phyloP scores from a whole-genome alignment of 2,888 invertebrate species.

The Hydriomena furcata region DNA sequence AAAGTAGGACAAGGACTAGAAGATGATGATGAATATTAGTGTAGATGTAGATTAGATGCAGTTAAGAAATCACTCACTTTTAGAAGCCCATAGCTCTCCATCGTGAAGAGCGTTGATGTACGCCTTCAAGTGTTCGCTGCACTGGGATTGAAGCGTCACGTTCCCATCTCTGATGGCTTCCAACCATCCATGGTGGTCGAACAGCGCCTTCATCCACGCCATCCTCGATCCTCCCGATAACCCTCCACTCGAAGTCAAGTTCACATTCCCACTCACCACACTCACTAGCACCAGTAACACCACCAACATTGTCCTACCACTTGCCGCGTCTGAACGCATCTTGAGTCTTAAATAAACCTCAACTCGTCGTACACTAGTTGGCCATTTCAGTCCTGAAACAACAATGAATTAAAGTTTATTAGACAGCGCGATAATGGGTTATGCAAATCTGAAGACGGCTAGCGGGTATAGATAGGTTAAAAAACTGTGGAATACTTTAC shows the following conservation, averaged over 20 bases:
- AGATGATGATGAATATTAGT: too few relatives aligned
- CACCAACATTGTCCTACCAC: constrained; percentile 56
- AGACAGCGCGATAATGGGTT: constrained; percentile 9
- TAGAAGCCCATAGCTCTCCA: constrained; percentile 90
- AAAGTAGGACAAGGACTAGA: too few relatives aligned
- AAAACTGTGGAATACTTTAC: neutral
- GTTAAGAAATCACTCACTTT: constrained; percentile 84
- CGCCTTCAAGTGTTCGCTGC: constrained; percentile 83
- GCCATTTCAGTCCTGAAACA: constrained; percentile 44
- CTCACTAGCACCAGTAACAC: constrained; percentile 68
- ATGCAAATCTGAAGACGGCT: constrained; percentile 16
- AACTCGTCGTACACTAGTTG: constrained; percentile 25
- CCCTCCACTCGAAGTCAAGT: constrained; percentile 45
- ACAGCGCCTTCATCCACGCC: constrained; percentile 86
- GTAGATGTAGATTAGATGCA: too few relatives aligned
- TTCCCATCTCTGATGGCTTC: constrained; percentile 73
- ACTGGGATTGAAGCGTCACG: constrained; percentile 56
- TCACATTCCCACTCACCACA: constrained; percentile 69
- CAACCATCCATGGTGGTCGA: constrained; percentile 86
- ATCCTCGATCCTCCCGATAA: constrained; percentile 69
- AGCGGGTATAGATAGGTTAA: constrained; percentile 1
- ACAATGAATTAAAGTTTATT: constrained; percentile 30
- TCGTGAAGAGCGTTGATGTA: constrained; percentile 83
- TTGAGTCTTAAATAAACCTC: constrained; percentile 23
- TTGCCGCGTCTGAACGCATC: constrained; percentile 39